These are phyloP conservation scores for Brachystomella parvula DNA, from an alignment of 1,140 invertebrate genomes.

Conservation along the genomic window DNA sequence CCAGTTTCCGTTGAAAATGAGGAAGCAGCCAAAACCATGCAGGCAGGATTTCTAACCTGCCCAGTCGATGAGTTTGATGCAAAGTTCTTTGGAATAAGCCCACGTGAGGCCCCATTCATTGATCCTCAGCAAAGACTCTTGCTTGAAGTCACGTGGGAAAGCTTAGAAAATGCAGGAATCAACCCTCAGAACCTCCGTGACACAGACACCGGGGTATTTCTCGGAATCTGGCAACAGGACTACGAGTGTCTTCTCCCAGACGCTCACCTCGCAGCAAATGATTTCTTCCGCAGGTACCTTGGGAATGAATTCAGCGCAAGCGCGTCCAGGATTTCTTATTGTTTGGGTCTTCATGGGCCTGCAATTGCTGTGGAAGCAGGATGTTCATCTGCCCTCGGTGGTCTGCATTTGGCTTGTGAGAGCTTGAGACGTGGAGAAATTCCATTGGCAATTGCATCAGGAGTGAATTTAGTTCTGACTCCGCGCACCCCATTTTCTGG, in stretches of 20 bases:
- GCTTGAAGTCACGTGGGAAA: constrained; percentile 54
- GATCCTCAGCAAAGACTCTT: constrained; percentile 55
- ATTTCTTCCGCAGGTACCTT: constrained; percentile 14
- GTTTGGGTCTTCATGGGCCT: constrained; percentile 25
- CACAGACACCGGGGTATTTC: constrained; percentile 49
- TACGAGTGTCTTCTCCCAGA: not conserved
- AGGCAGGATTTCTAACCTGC: not conserved
- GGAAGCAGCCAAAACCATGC: not conserved
- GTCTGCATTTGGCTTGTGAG: constrained; percentile 25
- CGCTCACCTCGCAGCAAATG: not conserved
- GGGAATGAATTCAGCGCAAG: constrained; percentile 26
- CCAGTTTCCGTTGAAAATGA: not conserved
- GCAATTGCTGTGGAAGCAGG: constrained; percentile 19
- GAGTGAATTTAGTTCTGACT: constrained; percentile 23
- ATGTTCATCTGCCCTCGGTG: constrained; percentile 24
- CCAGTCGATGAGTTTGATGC: constrained; percentile 45
- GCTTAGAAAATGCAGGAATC: constrained; percentile 52
- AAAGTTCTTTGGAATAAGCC: constrained; percentile 48
- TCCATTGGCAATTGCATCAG: constrained; percentile 21
- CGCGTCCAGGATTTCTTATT: constrained; percentile 15
- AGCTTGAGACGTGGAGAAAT: constrained; percentile 19
- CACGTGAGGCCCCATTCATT: constrained; percentile 52
- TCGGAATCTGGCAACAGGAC: constrained; percentile 41
- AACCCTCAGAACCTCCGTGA: constrained; percentile 43
- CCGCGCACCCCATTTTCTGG: not conserved